phyloP scores from a whole-genome alignment of 2,888 invertebrate species.

The Tortricodes alternella region DNA sequence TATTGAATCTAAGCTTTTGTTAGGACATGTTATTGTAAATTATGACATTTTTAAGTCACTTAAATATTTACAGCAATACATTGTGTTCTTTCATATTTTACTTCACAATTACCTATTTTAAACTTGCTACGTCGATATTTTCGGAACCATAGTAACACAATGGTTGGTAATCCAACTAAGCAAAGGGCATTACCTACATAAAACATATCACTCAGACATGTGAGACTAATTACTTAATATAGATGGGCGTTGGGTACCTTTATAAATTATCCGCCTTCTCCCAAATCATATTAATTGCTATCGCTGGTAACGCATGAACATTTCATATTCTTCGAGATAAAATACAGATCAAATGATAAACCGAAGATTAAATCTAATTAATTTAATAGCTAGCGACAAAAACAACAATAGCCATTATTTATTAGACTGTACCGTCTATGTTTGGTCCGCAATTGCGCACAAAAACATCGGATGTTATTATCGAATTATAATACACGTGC shows the following conservation, averaged over 20 bases:
- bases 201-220: too few species aligned
- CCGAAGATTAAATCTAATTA: neutral
- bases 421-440: slow-evolving; percentile 17
- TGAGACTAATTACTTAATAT: slow-evolving; percentile 21
- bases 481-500: slow-evolving; percentile 2
- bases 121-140: too few species aligned
- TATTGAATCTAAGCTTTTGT: slow-evolving; percentile 8
- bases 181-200: too few species aligned
- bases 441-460: neutral
- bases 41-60: too few species aligned
- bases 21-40: neutral
- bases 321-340: slow-evolving; percentile 2
- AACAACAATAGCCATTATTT: slow-evolving; percentile 17
- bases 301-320: neutral
- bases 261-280: slow-evolving; percentile 16
- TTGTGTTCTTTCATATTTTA: neutral
- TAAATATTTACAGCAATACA: too few species aligned
- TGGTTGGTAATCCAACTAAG: too few species aligned
- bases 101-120: neutral
- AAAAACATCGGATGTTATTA: slow-evolving; percentile 21
- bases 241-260: slow-evolving; percentile 7
- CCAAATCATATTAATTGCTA: slow-evolving; percentile 20
- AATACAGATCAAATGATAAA: slow-evolving; percentile 2
- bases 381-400: neutral
- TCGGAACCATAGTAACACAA: too few species aligned